Percentiles rank a stretch among this genome's conserved stretches.
phyloP scores from a whole-genome alignment of 2,888 invertebrate genomes.

The Arge pagana region DNA sequence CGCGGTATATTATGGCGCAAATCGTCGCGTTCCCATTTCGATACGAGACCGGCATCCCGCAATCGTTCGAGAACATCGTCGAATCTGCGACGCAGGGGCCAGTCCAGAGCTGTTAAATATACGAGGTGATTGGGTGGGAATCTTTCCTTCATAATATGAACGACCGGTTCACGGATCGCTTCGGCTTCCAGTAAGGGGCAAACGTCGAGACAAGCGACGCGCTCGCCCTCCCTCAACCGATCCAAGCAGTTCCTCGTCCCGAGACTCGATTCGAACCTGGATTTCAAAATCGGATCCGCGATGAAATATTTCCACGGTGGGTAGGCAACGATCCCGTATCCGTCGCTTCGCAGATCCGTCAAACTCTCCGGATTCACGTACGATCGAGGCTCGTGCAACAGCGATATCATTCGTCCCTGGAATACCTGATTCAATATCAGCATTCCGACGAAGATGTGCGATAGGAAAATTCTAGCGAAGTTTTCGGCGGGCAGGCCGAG shows the following conservation, averaged over 20 bases:
- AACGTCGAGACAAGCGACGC: neutral
- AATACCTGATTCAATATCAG: neutral
- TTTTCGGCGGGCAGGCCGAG: neutral
- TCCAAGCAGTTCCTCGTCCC: neutral
- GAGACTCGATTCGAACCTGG: neutral
- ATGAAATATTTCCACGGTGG: neutral
- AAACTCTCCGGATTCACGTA: neutral
- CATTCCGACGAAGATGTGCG: neutral
- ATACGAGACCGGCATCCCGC: conserved; percentile 1
- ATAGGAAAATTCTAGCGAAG: neutral
- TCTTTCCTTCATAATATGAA: neutral
- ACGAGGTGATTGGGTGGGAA: neutral
- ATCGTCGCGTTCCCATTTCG: too few relatives aligned
- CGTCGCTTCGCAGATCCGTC: neutral
- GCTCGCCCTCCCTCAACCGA: neutral
- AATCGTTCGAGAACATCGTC: neutral
- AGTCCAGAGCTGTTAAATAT: neutral
- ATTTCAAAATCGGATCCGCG: neutral
- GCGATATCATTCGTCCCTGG: neutral
- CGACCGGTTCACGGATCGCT: neutral
- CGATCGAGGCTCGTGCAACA: neutral
- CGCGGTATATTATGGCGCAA: too few relatives aligned
- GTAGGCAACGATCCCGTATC: neutral
- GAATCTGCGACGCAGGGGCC: neutral
- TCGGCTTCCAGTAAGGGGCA: neutral